Evolutionary conservation across 2,797 vertebrate species (phyloP).

Genomic region (Acridotheres tristis): DNA sequence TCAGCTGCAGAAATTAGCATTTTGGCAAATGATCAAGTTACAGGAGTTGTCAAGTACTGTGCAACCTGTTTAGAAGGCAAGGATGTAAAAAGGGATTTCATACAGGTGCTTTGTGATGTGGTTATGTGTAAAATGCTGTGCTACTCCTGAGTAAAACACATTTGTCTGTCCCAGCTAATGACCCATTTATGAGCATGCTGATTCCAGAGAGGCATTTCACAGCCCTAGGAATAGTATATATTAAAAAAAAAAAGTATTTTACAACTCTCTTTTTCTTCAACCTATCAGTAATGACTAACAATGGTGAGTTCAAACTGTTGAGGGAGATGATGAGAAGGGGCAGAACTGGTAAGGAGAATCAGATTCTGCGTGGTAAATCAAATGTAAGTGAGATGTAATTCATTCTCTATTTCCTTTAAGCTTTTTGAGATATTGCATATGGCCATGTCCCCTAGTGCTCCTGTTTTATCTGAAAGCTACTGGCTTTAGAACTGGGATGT

Average conservation of each 20-base stretch:
- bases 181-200: slow-evolving; percentile 38
- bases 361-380: slow-evolving; percentile 59
- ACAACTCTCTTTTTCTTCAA: slow-evolving; percentile 36
- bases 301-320: slow-evolving; percentile 42
- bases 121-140: slow-evolving; percentile 29
- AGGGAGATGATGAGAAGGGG: not conserved
- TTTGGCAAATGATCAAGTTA: slow-evolving; percentile 71
- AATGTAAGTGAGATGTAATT: slow-evolving; percentile 18
- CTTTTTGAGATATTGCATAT: slow-evolving; percentile 47
- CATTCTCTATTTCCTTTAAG: slow-evolving; percentile 16
- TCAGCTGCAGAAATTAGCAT: slow-evolving; percentile 60
- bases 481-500: slow-evolving; percentile 93
- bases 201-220: slow-evolving; percentile 43
- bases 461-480: not conserved
- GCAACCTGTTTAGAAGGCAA: slow-evolving; percentile 55
- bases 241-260: slow-evolving; percentile 17
- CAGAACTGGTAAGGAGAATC: slow-evolving; percentile 6
- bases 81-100: slow-evolving; percentile 45
- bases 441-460: slow-evolving; percentile 28
- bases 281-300: slow-evolving; percentile 30
- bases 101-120: slow-evolving; percentile 43
- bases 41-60: slow-evolving; percentile 43
- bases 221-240: slow-evolving; percentile 8
- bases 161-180: slow-evolving; percentile 43
- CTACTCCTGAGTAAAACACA: slow-evolving; percentile 63